Base-by-base conservation (phyloP, 1,140 invertebrate genomes). In the Calliopsis andreniformis region DNA sequence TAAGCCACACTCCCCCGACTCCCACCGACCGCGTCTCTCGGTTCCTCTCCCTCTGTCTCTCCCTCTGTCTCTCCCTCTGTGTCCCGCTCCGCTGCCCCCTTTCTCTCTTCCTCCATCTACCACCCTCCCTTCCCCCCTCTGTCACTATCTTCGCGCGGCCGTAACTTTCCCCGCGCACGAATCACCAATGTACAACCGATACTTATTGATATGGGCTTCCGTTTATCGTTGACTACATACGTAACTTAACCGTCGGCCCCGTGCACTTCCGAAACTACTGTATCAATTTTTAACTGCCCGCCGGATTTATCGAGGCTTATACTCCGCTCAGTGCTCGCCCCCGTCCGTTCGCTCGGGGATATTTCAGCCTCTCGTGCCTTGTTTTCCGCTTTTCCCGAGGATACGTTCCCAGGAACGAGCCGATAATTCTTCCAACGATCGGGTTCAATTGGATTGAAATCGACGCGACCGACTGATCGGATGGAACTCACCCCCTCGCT, bases 191-290 rank as follows among this genome's bases (percentile, higher is more conserved):
- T 79, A 85, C 79, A 78, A 82, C 53, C 85, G 82, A 90, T 91
- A 89, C 87, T 88, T 91, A 91, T 91, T 87, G 88, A 91, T 90
- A 89, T 87, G 82, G 75, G 87, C 69, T 90, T 91, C 89, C 89
- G 90, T 78, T 89, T 85, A 82, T 87, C 85, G 86, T 91, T 88
- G 80, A 88, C 83, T 88, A 86, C 84, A 86, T 88, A 89, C 86
- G 86, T 86, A 87, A 86, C 83, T 89, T 84, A 86, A 87, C 85
- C 79, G 78, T 53, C 76, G 77, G 63, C 81, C 86, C 79, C 76
- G 67, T 85, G 83, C 85, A 88, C 84, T 90, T 90, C 89, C 88
- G 87, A 83, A 84, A 83, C 82, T 76, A 79, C 80, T 87, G 81
- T 84, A 90, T 90, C 89, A 90, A 90, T 89, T 90, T 91, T 91